A percentile compares a stretch with the other conserved stretches of the same genome.
Conservation (phyloP, 2,888 invertebrate species). For the Megalurothrips usitatus region DNA sequence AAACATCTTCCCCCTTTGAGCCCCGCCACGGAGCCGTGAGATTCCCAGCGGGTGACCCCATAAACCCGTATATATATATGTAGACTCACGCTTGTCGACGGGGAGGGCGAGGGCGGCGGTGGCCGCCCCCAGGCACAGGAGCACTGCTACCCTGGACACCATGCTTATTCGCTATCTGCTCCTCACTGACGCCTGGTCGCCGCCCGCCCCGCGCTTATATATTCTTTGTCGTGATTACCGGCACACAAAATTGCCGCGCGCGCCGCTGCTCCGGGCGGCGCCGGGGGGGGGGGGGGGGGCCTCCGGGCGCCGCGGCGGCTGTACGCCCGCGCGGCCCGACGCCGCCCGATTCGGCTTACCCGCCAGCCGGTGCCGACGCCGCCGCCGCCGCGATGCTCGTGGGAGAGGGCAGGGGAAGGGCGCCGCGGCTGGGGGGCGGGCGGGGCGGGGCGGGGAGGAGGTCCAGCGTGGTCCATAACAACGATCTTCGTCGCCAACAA, state of each 20-base stretch:
- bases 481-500: neutral
- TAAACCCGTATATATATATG: no score
- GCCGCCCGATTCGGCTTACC: neutral
- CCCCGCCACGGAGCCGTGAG: no score
- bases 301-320: neutral
- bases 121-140: neutral
- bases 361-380: neutral
- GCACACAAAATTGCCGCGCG: neutral
- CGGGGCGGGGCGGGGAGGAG: neutral
- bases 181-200: neutral
- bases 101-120: neutral
- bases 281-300: neutral
- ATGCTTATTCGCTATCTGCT: neutral
- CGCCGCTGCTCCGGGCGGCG: neutral
- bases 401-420: neutral
- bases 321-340: neutral
- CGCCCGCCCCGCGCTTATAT: neutral
- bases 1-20: no score
- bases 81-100: neutral
- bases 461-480: neutral
- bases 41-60: no score
- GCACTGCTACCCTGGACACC: neutral
- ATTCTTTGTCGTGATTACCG: constrained; percentile 1
- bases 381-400: neutral
- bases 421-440: neutral